Evolutionary conservation across 2,888 invertebrate species (phyloP), one percentile per base, ranked within the genome.

Genomic region (Acleris sparsana): DNA sequence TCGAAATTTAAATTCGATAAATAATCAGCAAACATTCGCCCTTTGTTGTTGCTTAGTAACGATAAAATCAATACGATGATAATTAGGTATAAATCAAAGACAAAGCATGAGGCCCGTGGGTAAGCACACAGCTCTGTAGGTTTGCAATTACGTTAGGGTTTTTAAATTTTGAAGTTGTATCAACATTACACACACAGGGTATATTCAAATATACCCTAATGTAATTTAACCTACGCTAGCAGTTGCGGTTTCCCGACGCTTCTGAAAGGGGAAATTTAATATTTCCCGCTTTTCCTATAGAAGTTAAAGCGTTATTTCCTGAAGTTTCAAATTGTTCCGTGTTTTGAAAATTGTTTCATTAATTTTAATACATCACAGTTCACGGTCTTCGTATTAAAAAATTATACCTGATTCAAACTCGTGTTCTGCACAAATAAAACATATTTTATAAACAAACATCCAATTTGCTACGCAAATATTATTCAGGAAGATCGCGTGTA

Each of bases 181-280:
- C 51, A 44, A 17, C 44, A 39, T 55, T 55, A 49, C 22, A 48
- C 29, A 18, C 46, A n/a, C n/a, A n/a, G 39, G 51, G n/a, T n/a
- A n/a, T n/a, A n/a, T n/a, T 16, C 48, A 22, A 48, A 48, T 56
- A 51, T 46, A 57, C 46, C 43, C 5, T 17, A 22, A 43, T 22
- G 46, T 16, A 43, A 46, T 44, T 56, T 44, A 22, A 44, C 55
- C 22, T 39, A 39, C 44, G 43, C 55, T 22, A 33, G 60, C 51
- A 60, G 51, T 60, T 56, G 65, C 16, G 65, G 65, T 61, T 64
- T 64, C 22, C 53, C 59, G 39, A 46, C 43, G 57, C 46, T 33
- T 48, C 20, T 53, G 16, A 18, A 51, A 43, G 18, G 25, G 53
- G 55, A 29, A 60, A 61, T 51, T 65, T 65, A 61, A 65, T 65